phyloP scores from a whole-genome alignment of 2,113 vertebrate species.

The Chamaea fasciata region DNA sequence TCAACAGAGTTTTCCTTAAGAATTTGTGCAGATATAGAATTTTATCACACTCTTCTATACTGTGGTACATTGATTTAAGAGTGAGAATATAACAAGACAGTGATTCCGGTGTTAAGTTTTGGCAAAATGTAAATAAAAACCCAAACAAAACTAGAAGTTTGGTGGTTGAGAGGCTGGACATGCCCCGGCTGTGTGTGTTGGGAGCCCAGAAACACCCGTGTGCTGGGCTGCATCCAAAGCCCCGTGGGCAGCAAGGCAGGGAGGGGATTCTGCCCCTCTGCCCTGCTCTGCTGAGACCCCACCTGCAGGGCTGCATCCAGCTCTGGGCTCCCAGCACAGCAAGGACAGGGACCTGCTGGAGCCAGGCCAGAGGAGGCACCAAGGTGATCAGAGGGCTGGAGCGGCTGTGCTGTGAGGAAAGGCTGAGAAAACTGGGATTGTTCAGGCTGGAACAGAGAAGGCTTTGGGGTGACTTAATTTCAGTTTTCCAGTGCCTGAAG shows the following conservation, averaged over 20 bases:
- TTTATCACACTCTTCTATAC: background rate
- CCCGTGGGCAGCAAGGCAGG: background rate
- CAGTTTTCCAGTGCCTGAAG: fast-evolving
- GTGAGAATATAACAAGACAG: background rate
- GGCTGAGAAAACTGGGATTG: fast-evolving
- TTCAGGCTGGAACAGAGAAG: fast-evolving
- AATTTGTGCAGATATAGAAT: background rate
- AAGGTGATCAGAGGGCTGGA: background rate
- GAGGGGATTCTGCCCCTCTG: background rate
- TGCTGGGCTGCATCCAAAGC: background rate
- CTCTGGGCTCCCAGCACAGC: background rate
- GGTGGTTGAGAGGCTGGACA: background rate
- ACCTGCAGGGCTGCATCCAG: background rate
- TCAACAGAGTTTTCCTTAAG: background rate
- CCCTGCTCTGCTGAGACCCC: background rate
- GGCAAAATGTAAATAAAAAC: background rate
- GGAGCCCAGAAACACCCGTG: background rate
- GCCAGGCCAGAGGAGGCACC: background rate
- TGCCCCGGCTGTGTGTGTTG: fast-evolving
- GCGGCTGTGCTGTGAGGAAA: background rate
- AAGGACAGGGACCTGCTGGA: background rate
- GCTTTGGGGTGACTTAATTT: fast-evolving
- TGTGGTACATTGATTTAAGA: background rate
- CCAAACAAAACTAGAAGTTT: background rate
- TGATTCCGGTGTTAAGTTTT: background rate